These are phyloP conservation scores for Argopecten irradians DNA, from an alignment of 1,140 invertebrate genomes.

Conservation along the genomic window DNA sequence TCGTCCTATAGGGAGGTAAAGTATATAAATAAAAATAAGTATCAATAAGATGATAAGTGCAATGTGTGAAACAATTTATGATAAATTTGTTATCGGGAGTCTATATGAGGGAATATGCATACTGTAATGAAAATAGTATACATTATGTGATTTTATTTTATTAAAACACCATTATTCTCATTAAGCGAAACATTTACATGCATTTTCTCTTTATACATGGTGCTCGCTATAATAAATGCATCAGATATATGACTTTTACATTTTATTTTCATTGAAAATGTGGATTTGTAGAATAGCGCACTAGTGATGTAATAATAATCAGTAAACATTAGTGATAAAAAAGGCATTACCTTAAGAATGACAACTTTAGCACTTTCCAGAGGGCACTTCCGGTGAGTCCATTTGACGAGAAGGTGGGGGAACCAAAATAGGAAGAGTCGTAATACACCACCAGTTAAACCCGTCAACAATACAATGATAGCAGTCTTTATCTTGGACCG, in stretches of 20 bases:
- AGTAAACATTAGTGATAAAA: no score
- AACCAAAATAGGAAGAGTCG: constrained; percentile 92
- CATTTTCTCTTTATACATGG: no score
- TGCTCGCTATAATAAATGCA: no score
- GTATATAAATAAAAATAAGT: background rate
- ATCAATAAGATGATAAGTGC: background rate
- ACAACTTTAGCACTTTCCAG: constrained; percentile 81
- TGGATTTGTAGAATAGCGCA: no score
- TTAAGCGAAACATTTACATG: no score
- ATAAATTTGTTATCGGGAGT: no score
- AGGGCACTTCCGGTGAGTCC: constrained; percentile 84
- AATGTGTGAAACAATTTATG: background rate
- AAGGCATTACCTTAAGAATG: constrained; percentile 60
- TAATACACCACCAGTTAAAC: constrained; percentile 86
- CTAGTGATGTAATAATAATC: no score
- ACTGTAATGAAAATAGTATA: background rate
- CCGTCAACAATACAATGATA: constrained; percentile 82
- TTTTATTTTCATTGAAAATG: no score
- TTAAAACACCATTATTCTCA: background rate
- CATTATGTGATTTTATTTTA: background rate
- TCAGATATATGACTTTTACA: no score
- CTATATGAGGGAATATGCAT: background rate
- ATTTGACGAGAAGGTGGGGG: constrained; percentile 86
- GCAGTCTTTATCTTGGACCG: constrained; percentile 52
- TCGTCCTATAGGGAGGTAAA: constrained; percentile 51